Evolutionary conservation across 64 coral and sea anemone genomes (phyloP).

Genomic region (Hydrozoanthus tunicans): DNA sequence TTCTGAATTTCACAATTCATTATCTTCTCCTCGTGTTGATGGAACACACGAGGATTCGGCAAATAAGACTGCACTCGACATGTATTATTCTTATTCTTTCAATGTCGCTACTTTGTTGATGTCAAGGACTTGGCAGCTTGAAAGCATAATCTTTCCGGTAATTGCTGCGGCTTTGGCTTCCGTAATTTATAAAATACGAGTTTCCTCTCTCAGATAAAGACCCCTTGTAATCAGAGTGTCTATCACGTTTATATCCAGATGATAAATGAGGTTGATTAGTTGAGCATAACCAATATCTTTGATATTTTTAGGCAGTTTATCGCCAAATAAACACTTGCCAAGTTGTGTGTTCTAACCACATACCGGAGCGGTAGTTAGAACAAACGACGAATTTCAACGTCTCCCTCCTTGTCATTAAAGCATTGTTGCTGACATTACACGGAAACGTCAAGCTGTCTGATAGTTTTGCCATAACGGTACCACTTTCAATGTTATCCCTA

Average conservation of each 20-base stretch:
- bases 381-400: neutral
- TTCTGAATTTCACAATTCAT: constrained; percentile 9
- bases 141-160: no score
- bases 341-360: constrained; percentile 38
- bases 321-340: constrained; percentile 28
- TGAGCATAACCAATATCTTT: constrained; percentile 7
- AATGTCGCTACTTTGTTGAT: no score
- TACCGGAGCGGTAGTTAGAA: neutral
- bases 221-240: neutral
- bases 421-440: neutral
- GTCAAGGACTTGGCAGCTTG: no score
- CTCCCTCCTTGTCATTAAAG: constrained; percentile 39
- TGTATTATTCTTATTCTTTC: no score
- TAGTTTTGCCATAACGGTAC: neutral
- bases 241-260: constrained; percentile 49
- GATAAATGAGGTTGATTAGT: constrained; percentile 3
- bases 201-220: no score
- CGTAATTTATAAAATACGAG: no score
- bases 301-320: neutral
- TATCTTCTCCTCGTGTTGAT: constrained; percentile 6
- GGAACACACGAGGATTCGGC: neutral
- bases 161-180: no score
- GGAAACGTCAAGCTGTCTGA: neutral
- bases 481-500: neutral
- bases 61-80: no score